These are phyloP conservation scores for Triplophysa dalaica DNA, from an alignment of 2,113 vertebrate genomes.

Conservation along the genomic window DNA sequence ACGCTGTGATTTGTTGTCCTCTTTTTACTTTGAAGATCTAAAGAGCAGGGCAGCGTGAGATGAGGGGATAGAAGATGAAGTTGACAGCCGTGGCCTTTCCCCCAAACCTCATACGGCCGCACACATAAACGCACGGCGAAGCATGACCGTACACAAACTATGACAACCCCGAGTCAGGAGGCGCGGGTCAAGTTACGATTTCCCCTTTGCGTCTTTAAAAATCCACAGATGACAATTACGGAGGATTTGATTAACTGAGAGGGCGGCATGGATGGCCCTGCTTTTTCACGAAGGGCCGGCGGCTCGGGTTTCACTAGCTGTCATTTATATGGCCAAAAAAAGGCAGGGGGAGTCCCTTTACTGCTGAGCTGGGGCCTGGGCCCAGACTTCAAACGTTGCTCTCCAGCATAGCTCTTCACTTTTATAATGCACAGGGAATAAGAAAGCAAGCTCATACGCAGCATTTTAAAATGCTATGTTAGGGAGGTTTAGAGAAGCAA, in stretches of 20 bases:
- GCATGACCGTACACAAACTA: slow-evolving; percentile 68
- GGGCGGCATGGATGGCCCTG: slow-evolving; percentile 58
- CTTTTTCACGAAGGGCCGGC: slow-evolving; percentile 58
- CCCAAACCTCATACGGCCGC: slow-evolving; percentile 54
- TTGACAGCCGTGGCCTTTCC: slow-evolving; percentile 47
- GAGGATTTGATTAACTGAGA: slow-evolving; percentile 73
- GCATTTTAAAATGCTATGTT: slow-evolving; percentile 22
- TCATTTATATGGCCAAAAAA: slow-evolving; percentile 72
- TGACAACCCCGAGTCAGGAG: slow-evolving; percentile 50
- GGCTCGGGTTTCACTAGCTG: slow-evolving; percentile 77
- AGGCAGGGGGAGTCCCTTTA: slow-evolving; percentile 71
- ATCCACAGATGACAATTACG: slow-evolving; percentile 69
- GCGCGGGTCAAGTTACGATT: slow-evolving; percentile 58
- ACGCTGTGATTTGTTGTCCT: slow-evolving; percentile 56
- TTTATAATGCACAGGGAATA: slow-evolving; percentile 27
- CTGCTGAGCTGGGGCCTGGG: slow-evolving; percentile 56
- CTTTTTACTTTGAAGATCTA: slow-evolving; percentile 57
- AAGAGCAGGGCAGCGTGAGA: slow-evolving; percentile 53
- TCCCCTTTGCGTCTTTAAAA: slow-evolving; percentile 66
- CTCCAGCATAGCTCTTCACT: slow-evolving; percentile 38
- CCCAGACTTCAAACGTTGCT: slow-evolving; percentile 76
- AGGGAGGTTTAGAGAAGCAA: background rate
- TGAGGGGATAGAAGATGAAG: slow-evolving; percentile 58
- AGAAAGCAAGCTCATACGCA: slow-evolving; percentile 12
- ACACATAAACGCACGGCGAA: slow-evolving; percentile 64